Evolutionary conservation across 2,113 vertebrate species (phyloP), one percentile per base, ranked within the genome.

Genomic region (Deroptyus accipitrinus): DNA sequence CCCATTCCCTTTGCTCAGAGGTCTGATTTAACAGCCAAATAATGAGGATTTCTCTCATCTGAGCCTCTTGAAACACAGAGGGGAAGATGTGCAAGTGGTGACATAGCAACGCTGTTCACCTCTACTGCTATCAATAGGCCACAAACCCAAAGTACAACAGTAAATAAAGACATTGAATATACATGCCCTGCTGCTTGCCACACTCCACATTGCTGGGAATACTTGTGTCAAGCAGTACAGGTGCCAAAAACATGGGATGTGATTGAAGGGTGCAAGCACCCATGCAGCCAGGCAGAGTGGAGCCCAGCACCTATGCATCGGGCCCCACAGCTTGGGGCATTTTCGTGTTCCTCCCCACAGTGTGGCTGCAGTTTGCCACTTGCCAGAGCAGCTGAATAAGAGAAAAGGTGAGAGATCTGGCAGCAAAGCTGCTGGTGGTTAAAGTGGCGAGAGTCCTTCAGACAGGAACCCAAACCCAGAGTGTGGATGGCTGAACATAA

Each of bases 231-330:
- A 10, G 10, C 4, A 11, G 18, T 49, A 23, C n/a, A 16, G 14
- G 35, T 23, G 23, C 13, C 24, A 31, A 13, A 35, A 35, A 25
- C 0, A 1, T 1, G 16, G 42, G 35, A 18, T 23, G 28, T 2
- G 1, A 12, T n/a, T 22, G 10, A 28, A 67, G 14, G 0, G 7
- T 3, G 24, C 10, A 3, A 59, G n/a, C 11, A 23, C 14, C 42
- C 18, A 2, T 9, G n/a, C 64, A 33, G 63, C 16, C 41, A 25
- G 52, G 42, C 10, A 2, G 67, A 17, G 18, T 2, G 6, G 20
- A 63, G 13, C 57, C 16, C 68, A 20, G 22, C 8, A 1, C 20
- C 39, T 20, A 3, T 18, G 48, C 22, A 5, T 15, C 1, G 3
- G 16, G 41, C n/a, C 41, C 19, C 3, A 13, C 17, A 25, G 52